These are phyloP conservation scores for Cabera pusaria DNA, from an alignment of 2,888 invertebrate species.

Conservation along the genomic window DNA sequence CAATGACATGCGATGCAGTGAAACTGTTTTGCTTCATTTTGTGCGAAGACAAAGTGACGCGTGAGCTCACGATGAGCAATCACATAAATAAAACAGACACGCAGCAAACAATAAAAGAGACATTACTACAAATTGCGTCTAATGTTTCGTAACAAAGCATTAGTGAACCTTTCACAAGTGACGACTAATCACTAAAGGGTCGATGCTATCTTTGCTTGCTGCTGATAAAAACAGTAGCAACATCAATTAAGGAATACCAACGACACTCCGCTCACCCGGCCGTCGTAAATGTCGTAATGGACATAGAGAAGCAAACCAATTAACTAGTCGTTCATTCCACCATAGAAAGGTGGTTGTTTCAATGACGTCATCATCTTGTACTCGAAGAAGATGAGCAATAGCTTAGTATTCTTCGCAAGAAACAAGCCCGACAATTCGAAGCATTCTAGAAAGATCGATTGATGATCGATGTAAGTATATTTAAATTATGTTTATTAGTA, in stretches of 20 bases:
- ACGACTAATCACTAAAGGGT: constrained; percentile 19
- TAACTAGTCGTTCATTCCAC: constrained; percentile 51
- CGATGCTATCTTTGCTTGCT: constrained; percentile 24
- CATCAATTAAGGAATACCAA: constrained; percentile 68
- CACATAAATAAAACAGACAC: constrained; percentile 1
- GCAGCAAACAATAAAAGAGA: constrained; percentile 5
- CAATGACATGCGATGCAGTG: constrained; percentile 6
- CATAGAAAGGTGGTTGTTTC: constrained; percentile 38
- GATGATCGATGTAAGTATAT: too few species aligned
- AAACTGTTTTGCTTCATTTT: constrained; percentile 15
- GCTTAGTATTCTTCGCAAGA: constrained; percentile 15
- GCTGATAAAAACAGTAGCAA: constrained; percentile 57
- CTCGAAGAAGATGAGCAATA: constrained; percentile 16
- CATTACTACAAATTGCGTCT: constrained; percentile 13
- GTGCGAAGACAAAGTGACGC: constrained; percentile 10
- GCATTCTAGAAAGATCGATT: background rate
- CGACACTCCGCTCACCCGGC: constrained; percentile 60
- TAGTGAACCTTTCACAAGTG: constrained; percentile 11
- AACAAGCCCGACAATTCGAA: background rate
- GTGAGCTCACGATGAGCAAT: constrained; percentile 4
- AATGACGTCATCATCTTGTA: constrained; percentile 40
- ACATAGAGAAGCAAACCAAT: constrained; percentile 63
- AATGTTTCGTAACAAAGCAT: constrained; percentile 16
- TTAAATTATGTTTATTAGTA: too few species aligned
- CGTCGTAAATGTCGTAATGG: constrained; percentile 57